Evolutionary conservation across 2,888 invertebrate species (phyloP).

Genomic region (Eristalis tenax): DNA sequence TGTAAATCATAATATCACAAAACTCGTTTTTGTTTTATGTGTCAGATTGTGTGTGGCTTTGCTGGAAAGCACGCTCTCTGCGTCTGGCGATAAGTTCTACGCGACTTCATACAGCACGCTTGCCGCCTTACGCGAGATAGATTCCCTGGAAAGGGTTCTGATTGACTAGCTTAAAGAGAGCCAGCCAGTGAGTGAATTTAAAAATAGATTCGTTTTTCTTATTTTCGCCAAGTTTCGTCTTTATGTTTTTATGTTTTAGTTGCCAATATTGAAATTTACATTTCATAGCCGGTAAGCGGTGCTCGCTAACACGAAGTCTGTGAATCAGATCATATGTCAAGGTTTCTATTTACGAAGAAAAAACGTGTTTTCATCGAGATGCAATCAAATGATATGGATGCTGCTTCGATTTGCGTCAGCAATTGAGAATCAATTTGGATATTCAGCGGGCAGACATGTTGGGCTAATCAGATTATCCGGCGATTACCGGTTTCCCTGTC

Average conservation of each 20-base stretch:
- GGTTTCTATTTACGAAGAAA: background rate
- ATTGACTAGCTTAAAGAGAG: background rate
- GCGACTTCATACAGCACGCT: background rate
- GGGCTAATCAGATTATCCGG: background rate
- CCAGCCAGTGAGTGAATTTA: background rate
- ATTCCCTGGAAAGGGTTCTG: background rate
- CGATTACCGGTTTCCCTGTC: background rate
- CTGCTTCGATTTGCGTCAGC: conserved; percentile 5
- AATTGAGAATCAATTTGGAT: conserved; percentile 9
- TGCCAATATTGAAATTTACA: background rate
- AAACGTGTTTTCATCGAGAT: conserved; percentile 6
- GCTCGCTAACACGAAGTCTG: background rate
- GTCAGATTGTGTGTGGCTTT: background rate
- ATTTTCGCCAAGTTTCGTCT: background rate
- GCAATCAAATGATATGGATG: background rate
- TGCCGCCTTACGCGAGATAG: background rate
- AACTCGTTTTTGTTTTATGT: background rate
- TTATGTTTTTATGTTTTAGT: background rate
- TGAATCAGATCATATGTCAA: background rate
- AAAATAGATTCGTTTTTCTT: background rate
- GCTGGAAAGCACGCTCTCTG: background rate
- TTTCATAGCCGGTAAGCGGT: background rate
- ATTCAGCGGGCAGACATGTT: background rate
- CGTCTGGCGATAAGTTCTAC: conserved; percentile 21
- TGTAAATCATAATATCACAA: background rate